Evolutionary conservation across 2,797 vertebrate genomes (phyloP).

Genomic region (Aeoliscus strigatus): DNA sequence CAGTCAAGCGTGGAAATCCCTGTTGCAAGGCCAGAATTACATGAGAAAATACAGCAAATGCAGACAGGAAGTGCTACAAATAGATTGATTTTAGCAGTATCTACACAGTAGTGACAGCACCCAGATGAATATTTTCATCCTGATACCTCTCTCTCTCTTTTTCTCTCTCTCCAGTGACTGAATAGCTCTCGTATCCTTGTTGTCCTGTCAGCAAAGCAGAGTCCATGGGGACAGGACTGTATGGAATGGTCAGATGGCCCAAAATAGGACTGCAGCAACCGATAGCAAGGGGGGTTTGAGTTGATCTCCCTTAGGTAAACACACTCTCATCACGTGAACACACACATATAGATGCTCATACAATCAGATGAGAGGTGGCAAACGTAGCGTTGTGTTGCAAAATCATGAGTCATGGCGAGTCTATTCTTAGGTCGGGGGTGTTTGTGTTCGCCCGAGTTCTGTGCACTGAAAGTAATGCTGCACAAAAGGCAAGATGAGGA

Average conservation of each 20-base stretch:
- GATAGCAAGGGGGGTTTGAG: slow-evolving; percentile 40
- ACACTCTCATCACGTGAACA: slow-evolving; percentile 21
- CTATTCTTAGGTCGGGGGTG: slow-evolving; percentile 68
- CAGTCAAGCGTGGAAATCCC: slow-evolving; percentile 17
- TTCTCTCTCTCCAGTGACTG: slow-evolving; percentile 30
- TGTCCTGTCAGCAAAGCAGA: slow-evolving; percentile 61
- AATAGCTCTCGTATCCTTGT: slow-evolving; percentile 54
- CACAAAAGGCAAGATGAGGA: slow-evolving; percentile 34
- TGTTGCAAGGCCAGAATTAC: slow-evolving; percentile 33
- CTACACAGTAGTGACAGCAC: slow-evolving; percentile 9
- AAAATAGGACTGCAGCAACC: slow-evolving; percentile 69
- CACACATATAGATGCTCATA: slow-evolving; percentile 8
- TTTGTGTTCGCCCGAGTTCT: slow-evolving; percentile 60
- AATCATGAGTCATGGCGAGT: slow-evolving; percentile 69
- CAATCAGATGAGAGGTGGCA: slow-evolving; percentile 37
- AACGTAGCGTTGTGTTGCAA: slow-evolving; percentile 65
- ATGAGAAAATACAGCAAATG: slow-evolving; percentile 28
- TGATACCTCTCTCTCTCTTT: slow-evolving; percentile 13
- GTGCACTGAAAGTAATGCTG: slow-evolving; percentile 56
- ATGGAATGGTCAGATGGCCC: slow-evolving; percentile 50
- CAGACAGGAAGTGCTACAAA: slow-evolving; percentile 30
- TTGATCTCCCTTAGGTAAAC: slow-evolving; percentile 27
- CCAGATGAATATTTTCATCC: slow-evolving; percentile 11
- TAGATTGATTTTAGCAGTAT: slow-evolving; percentile 16
- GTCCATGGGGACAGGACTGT: slow-evolving; percentile 47